Base-by-base conservation (phyloP, 2,113 vertebrate species). In the Nymphicus hollandicus region DNA sequence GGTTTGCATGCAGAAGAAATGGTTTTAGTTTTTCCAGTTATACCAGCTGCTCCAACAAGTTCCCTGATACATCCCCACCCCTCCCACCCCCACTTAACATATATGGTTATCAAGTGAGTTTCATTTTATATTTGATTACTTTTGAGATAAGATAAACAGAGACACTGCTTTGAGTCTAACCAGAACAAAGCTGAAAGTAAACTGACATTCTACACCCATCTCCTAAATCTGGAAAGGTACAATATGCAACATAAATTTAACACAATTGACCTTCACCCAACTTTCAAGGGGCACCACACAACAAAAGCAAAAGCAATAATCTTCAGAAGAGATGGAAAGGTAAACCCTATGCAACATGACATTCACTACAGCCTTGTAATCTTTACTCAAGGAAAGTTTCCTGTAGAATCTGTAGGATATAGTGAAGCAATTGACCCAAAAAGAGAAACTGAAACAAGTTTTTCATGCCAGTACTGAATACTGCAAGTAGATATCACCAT, bases 1-100 rank as follows among this genome's bases (percentile, higher is more conserved):
- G 70, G 63, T 52, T 58, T 89, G 73, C 73, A 91, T 39, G 61
- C 61, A 81, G 76, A 91, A 81, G 43, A 86, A 88, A 84, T 13
- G 3, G 24, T 13, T 95, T 97, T 64, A 60, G 91, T 85, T 95
- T 95, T 97, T 96, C 96, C 94, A 95, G 95, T 96, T 89, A 87
- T 79, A 96, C 96, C 28, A 4, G 91, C 93, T 95, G 81, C 69
- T 91, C 86, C 52, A 89, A 95, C 70, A 44, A 81, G 95, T 68
- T 89, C 91, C 84, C 69, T 17, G 84, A 71, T 29, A 88, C 58
- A 86, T 55, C 55, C 55, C 20, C 8, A 58, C 33, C 55, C 33
- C 71, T 56, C 52, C 33, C 29, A 16, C 60, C 22, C 14, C 46
- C 76, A 56, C 46, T 64, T 60, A 84, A 84, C 69, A 58, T 17